These are phyloP conservation scores for Ceramica pisi DNA, from an alignment of 2,888 invertebrate species.

Conservation along the genomic window DNA sequence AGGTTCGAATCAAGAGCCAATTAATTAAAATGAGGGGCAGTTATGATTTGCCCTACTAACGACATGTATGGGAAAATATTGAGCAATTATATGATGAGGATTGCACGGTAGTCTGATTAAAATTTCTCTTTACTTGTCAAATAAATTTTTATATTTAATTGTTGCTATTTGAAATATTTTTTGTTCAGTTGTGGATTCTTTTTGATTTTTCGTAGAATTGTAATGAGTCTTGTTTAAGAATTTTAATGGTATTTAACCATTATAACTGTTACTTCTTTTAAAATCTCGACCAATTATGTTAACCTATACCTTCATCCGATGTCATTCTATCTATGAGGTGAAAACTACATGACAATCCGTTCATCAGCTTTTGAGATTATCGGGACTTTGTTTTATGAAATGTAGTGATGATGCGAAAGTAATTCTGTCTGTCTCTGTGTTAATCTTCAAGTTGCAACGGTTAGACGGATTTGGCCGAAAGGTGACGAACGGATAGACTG, in stretches of 20 bases:
- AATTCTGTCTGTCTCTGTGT: no score
- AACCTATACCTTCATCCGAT: no score
- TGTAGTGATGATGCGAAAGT: no score
- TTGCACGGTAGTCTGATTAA: conserved; percentile 22
- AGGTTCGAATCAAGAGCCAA: conserved; percentile 35
- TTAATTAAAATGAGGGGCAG: conserved; percentile 42
- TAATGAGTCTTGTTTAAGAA: no score
- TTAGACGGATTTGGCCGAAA: no score
- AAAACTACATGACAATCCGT: no score
- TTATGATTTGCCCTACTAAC: conserved; percentile 28
- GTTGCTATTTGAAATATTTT: conserved; percentile 13
- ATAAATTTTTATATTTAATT: conserved; percentile 35
- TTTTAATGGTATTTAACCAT: conserved; percentile 5
- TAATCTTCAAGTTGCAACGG: no score
- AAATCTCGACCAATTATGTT: no score
- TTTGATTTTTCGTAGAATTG: background rate
- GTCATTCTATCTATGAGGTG: no score
- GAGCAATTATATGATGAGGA: background rate
- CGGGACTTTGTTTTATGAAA: no score
- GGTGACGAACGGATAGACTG: no score
- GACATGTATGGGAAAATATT: conserved; percentile 16
- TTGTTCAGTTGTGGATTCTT: background rate
- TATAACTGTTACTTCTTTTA: background rate
- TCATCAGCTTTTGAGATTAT: no score
- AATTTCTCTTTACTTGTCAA: conserved; percentile 41